Evolutionary conservation across 2,888 invertebrate species (phyloP).

Genomic region (Epistrophe grossulariae): DNA sequence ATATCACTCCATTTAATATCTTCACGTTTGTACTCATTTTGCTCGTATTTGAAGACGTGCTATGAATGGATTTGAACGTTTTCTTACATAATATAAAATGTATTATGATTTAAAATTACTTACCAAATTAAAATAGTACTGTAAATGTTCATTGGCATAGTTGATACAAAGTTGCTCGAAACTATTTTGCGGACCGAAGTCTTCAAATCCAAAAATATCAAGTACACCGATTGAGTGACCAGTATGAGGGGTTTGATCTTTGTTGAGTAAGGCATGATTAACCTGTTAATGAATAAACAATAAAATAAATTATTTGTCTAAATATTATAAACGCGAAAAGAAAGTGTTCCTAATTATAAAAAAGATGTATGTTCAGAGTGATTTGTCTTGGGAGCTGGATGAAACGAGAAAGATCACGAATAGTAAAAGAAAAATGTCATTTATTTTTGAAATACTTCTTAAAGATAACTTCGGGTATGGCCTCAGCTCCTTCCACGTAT

Average conservation of each 20-base stretch:
- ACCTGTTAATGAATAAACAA: constrained; percentile 60
- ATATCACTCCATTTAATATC: constrained; percentile 98
- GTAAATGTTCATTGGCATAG: constrained; percentile 98
- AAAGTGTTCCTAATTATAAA: too few species aligned
- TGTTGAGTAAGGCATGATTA: constrained; percentile 96
- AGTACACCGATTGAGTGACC: constrained; percentile 97
- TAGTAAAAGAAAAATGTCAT: too few species aligned
- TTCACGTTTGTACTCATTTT: constrained; percentile 97
- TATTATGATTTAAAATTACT: not conserved
- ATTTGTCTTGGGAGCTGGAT: too few species aligned
- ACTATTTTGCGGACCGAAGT: constrained; percentile 94
- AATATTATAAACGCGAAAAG: too few species aligned
- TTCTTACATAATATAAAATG: not conserved
- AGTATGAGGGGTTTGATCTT: constrained; percentile 95
- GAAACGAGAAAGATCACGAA: too few species aligned
- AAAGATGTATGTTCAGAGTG: too few species aligned
- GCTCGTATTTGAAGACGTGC: constrained; percentile 98
- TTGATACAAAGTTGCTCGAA: constrained; percentile 99
- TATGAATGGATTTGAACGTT: constrained; percentile 83
- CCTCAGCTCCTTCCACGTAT: too few species aligned
- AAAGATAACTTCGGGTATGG: too few species aligned
- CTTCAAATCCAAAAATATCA: constrained; percentile 98
- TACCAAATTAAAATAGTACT: constrained; percentile 94
- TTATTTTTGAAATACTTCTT: too few species aligned
- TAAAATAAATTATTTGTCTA: not conserved